A percentile compares a stretch with the other conserved stretches of the same genome.
phyloP scores from a whole-genome alignment of 2,888 invertebrate genomes.

The Dryobota labecula region DNA sequence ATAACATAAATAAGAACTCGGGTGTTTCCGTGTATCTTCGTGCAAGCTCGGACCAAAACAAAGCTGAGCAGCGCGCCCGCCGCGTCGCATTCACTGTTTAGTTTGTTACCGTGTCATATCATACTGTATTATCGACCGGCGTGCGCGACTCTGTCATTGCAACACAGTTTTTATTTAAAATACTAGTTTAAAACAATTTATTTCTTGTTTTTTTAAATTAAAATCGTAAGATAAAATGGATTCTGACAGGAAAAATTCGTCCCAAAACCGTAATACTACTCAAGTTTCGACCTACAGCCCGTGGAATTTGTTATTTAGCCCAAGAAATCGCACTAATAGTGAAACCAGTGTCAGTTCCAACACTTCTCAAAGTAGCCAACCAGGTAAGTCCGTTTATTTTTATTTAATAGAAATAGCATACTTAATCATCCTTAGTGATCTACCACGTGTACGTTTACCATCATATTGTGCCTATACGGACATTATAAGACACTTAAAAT shows the following conservation, averaged over 20 bases:
- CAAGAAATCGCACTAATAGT: slow-evolving; percentile 84
- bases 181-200: slow-evolving; percentile 12
- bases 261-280: slow-evolving; percentile 75
- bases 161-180: slow-evolving; percentile 18
- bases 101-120: slow-evolving; percentile 75
- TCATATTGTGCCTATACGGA: neutral
- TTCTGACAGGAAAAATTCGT: slow-evolving; percentile 76
- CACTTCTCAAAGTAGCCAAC: slow-evolving; percentile 75
- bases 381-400: slow-evolving; percentile 74
- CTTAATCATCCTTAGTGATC: neutral
- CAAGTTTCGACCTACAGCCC: slow-evolving; percentile 80
- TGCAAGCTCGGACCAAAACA: slow-evolving; percentile 84
- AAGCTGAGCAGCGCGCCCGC: slow-evolving; percentile 67
- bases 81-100: slow-evolving; percentile 70
- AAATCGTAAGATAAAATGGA: slow-evolving; percentile 75
- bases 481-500: no score
- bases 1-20: slow-evolving; percentile 79
- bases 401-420: neutral
- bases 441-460: neutral
- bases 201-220: slow-evolving; percentile 37
- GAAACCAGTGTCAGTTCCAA: slow-evolving; percentile 84
- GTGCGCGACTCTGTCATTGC: slow-evolving; percentile 70
- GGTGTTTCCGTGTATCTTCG: slow-evolving; percentile 80
- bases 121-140: slow-evolving; percentile 78
- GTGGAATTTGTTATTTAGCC: slow-evolving; percentile 85